Conservation (phyloP, 1,140 invertebrate genomes). For the Ladona fulva region DNA sequence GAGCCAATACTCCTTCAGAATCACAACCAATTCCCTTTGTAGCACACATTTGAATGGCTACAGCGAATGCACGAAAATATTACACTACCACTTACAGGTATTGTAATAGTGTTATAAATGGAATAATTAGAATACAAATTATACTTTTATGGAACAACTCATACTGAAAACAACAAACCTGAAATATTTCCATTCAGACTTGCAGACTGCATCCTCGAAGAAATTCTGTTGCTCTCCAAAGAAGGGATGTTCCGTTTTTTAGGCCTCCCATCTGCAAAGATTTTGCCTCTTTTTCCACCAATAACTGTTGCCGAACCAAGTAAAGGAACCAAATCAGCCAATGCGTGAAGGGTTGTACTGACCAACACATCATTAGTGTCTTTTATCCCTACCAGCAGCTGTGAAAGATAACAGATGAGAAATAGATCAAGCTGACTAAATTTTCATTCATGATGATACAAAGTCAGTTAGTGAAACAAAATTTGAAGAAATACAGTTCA, state of each 20-base stretch:
- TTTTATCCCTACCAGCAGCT: slow-evolving; percentile 72
- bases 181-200: background rate
- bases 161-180: background rate
- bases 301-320: slow-evolving; percentile 70
- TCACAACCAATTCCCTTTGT: no score
- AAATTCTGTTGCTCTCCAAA: background rate
- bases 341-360: slow-evolving; percentile 59
- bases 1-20: no score
- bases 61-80: no score
- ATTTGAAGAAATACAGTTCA: slow-evolving; percentile 15
- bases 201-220: background rate
- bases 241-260: slow-evolving; percentile 26
- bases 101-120: no score
- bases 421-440: background rate
- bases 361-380: slow-evolving; percentile 73
- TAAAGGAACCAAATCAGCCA: slow-evolving; percentile 73
- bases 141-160: no score
- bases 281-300: slow-evolving; percentile 63
- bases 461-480: no score
- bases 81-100: no score
- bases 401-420: slow-evolving; percentile 26
- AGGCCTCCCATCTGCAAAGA: slow-evolving; percentile 75
- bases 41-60: no score
- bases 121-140: no score
- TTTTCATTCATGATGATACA: background rate